Conservation (phyloP, 2,888 invertebrate genomes). For the Drosophila fungiperda region DNA sequence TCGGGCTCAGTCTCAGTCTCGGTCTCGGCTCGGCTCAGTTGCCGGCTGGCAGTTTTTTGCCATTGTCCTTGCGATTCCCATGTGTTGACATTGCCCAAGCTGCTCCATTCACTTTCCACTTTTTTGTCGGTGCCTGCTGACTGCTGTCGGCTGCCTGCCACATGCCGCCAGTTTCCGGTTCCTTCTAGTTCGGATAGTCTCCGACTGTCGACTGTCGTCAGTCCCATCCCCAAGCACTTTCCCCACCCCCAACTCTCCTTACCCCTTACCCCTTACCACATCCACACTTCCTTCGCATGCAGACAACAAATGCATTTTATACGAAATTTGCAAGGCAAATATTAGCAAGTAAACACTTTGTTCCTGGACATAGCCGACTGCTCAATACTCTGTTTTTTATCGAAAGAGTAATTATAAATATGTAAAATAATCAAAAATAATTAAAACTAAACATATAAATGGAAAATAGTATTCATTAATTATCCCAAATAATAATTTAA, state of each 20-base stretch:
- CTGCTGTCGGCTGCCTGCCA: conserved; percentile 25
- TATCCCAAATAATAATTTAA: background rate
- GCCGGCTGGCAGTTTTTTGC: conserved; percentile 46
- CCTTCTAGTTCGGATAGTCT: conserved; percentile 38
- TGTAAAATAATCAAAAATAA: background rate
- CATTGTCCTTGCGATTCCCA: conserved; percentile 75
- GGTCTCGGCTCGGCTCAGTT: conserved; percentile 9
- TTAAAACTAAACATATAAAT: background rate
- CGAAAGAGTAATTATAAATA: background rate
- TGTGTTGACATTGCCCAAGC: conserved; percentile 73
- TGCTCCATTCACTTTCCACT: conserved; percentile 45
- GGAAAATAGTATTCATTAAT: background rate
- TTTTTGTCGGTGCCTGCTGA: conserved; percentile 48
- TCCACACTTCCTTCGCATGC: conserved; percentile 37
- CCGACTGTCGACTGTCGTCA: conserved; percentile 23
- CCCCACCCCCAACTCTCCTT: background rate
- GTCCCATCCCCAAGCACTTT: conserved; percentile 16
- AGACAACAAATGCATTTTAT: conserved; percentile 78
- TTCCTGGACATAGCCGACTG: background rate
- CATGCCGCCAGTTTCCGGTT: conserved; percentile 37
- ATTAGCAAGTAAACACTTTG: conserved; percentile 40
- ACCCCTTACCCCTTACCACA: background rate
- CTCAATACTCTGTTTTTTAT: background rate
- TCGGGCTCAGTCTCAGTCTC: background rate
- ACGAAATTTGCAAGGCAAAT: conserved; percentile 77